Base-by-base conservation (phyloP, 2,888 invertebrate genomes). In the Phragmatobia fuliginosa region DNA sequence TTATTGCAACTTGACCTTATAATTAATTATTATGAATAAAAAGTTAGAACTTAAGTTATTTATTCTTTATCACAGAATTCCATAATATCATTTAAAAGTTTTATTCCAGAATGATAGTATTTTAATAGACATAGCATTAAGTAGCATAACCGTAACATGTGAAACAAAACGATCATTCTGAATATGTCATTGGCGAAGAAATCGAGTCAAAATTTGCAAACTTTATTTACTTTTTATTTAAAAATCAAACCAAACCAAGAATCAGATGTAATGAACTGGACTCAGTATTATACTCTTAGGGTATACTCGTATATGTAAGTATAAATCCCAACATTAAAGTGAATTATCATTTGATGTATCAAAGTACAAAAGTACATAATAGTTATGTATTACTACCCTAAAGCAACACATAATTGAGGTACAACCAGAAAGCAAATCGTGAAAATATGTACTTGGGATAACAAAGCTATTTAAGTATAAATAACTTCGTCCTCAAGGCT, bases 381-480 rank as follows among this genome's bases (percentile, higher is more conserved):
- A 33, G 7, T 33, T 33, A 7, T 33, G 33, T 33, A 33, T 6
- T 33, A 36, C 58, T 58, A n/a, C 36, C 45, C 38, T 58, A 68
- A 70, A 68, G 52, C n/a, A 25, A 72, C 66, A 52, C 32, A 59
- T 72, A 79, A 71, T 79, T 75, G 75, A 68, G 61, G 72, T 76
- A 68, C 56, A 62, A 71, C 60, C 56, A 56, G 28, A 56, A 16
- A 28, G 66, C 58, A 33, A 14, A 52, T 72, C 70, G 67, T 75
- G 81, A 73, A 63, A 60, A 71, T 58, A 80, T 66, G 60, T 65
- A 60, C 69, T 66, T 64, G 14, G 31, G 61, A 14, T 33, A 18
- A n/a, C 52, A 36, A 65, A 38, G 31, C 33, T 25, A 25, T 56
- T 56, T 52, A 32, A 62, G 31, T 61, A 52, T 33, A 49, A 65